Conservation (phyloP, 2,797 vertebrate genomes). For the Nannoperca obscura region DNA sequence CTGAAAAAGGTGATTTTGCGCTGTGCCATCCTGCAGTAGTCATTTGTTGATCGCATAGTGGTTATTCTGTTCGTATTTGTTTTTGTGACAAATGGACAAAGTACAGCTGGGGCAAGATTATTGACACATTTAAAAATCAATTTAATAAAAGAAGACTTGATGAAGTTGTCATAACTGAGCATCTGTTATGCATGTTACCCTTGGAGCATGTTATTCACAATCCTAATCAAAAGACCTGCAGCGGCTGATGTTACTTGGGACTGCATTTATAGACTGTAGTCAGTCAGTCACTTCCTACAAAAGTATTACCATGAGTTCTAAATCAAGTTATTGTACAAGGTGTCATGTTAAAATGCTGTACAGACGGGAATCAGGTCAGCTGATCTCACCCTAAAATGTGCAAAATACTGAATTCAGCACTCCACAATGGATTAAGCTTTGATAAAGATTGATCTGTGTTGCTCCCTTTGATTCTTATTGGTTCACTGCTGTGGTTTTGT, state of each 20-base stretch:
- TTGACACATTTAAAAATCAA: too few relatives aligned
- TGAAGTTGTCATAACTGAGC: too few relatives aligned
- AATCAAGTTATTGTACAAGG: neutral
- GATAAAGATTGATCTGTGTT: neutral
- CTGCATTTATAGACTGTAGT: neutral
- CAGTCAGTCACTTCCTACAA: neutral
- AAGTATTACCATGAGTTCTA: neutral
- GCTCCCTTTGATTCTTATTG: neutral
- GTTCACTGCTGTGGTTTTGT: neutral
- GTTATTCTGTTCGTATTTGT: too few relatives aligned
- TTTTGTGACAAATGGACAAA: too few relatives aligned
- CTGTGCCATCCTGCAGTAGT: too few relatives aligned
- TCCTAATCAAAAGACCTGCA: slow-evolving; percentile 1
- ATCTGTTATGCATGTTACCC: neutral
- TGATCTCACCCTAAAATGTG: neutral
- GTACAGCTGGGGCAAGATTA: too few relatives aligned
- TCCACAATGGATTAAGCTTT: neutral
- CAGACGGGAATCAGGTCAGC: neutral
- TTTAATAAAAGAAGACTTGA: too few relatives aligned
- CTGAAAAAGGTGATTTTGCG: too few relatives aligned
- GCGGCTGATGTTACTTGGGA: neutral
- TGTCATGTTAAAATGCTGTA: neutral
- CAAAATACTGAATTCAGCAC: neutral
- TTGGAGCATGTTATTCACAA: slow-evolving; percentile 8
- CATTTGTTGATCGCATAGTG: too few relatives aligned